phyloP scores from a whole-genome alignment of 2,797 vertebrate genomes.

The Siniperca scherzeri region DNA sequence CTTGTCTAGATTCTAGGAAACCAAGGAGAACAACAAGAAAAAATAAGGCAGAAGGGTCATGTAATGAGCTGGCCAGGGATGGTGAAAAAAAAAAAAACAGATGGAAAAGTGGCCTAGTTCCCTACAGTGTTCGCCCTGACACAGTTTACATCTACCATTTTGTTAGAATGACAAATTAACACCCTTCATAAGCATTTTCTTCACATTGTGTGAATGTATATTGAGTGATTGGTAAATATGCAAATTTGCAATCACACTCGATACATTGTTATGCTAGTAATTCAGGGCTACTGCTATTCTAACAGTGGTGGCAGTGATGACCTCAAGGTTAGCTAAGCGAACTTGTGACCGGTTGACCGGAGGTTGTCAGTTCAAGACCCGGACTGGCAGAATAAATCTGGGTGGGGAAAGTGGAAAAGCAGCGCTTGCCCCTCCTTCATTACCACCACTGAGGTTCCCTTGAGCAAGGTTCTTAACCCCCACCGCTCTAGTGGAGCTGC shows the following conservation, averaged over 20 bases:
- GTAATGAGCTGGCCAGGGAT: conserved; percentile 45
- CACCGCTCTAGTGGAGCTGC: too few relatives aligned
- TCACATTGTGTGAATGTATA: not conserved
- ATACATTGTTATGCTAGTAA: not conserved
- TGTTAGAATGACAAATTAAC: not conserved
- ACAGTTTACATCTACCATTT: conserved; percentile 22
- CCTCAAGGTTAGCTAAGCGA: too few relatives aligned
- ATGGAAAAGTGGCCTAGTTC: conserved; percentile 26
- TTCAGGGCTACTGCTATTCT: not conserved
- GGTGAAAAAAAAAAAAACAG: conserved; percentile 7
- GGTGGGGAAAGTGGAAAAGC: too few relatives aligned
- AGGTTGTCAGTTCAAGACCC: too few relatives aligned
- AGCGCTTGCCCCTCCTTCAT: too few relatives aligned
- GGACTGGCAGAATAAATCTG: too few relatives aligned
- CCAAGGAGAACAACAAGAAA: conserved; percentile 16
- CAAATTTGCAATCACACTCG: not conserved
- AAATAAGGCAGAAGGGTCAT: conserved; percentile 32
- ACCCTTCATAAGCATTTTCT: not conserved
- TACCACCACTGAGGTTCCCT: too few relatives aligned
- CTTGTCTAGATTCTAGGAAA: conserved; percentile 18
- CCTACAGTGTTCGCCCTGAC: conserved; percentile 9
- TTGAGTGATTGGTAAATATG: not conserved
- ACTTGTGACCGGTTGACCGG: too few relatives aligned
- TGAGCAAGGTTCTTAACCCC: too few relatives aligned
- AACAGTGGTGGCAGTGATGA: too few relatives aligned